These are phyloP conservation scores for Conus ventricosus DNA, from an alignment of 1,140 invertebrate genomes.

Conservation along the genomic window DNA sequence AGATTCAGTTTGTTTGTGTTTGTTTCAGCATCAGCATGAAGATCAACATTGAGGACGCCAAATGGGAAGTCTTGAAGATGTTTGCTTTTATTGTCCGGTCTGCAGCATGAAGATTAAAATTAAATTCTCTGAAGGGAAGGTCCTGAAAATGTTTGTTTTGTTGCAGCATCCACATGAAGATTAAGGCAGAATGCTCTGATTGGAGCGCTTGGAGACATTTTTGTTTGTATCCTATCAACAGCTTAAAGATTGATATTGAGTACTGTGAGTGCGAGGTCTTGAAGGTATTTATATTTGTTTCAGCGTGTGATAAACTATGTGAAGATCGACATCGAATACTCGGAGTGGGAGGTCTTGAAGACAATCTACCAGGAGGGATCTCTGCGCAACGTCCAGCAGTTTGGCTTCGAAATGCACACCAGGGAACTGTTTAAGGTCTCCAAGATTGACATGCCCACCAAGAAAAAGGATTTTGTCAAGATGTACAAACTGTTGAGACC, in stretches of 20 bases:
- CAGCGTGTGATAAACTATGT: constrained; percentile 53
- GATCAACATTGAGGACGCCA: no score
- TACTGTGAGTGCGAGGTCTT: no score
- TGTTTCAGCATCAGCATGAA: no score
- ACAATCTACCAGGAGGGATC: constrained; percentile 47
- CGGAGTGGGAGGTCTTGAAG: constrained; percentile 55
- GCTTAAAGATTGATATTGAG: constrained; percentile 58
- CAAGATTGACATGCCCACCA: constrained; percentile 41
- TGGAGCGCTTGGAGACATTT: no score
- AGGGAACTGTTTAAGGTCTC: constrained; percentile 46
- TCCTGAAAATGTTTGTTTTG: no score
- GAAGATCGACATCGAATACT: constrained; percentile 63
- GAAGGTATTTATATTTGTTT: not conserved
- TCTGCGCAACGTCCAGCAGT: constrained; percentile 57
- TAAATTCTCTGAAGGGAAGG: no score
- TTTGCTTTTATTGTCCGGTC: no score
- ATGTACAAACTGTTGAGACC: constrained; percentile 54
- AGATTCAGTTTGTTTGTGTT: no score
- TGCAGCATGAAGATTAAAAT: no score
- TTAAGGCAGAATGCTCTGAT: no score
- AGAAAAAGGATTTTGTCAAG: constrained; percentile 48
- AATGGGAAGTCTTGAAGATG: no score
- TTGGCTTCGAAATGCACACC: constrained; percentile 61
- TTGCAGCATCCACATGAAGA: no score
- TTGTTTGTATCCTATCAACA: constrained; percentile 45